phyloP scores from a whole-genome alignment of 1,140 invertebrate species.

The Brachionus asplanchnoidis region DNA sequence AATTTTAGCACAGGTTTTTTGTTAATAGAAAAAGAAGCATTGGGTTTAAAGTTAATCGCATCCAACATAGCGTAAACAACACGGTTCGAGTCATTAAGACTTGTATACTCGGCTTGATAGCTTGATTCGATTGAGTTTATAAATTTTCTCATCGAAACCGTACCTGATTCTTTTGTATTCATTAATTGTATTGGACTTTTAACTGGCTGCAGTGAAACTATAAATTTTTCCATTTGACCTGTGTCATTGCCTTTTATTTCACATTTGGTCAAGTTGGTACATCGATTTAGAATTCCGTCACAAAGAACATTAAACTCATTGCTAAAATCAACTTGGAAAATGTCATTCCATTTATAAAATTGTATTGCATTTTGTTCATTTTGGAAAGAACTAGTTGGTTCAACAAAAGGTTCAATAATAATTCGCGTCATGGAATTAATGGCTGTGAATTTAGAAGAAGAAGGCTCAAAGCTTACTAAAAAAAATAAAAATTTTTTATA shows the following conservation, averaged over 20 bases:
- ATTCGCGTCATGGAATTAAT: neutral
- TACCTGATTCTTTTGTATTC: neutral
- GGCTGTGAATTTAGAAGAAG: neutral
- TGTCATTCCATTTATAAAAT: neutral
- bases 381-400: neutral
- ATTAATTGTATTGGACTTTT: neutral
- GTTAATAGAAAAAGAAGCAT: neutral
- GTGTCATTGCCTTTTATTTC: neutral
- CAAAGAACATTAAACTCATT: neutral
- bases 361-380: neutral
- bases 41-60: neutral
- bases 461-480: neutral
- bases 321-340: neutral
- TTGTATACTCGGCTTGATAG: neutral
- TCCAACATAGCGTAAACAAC: neutral
- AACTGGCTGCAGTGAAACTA: neutral
- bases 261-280: slow-evolving; percentile 1
- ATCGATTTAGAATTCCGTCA: neutral
- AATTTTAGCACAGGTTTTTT: neutral
- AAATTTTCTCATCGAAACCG: neutral
- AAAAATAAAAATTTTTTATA: neutral
- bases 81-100: neutral
- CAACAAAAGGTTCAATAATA: neutral
- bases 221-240: neutral
- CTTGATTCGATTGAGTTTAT: neutral